phyloP scores from a whole-genome alignment of 2,113 vertebrate species.

The Sander lucioperca region DNA sequence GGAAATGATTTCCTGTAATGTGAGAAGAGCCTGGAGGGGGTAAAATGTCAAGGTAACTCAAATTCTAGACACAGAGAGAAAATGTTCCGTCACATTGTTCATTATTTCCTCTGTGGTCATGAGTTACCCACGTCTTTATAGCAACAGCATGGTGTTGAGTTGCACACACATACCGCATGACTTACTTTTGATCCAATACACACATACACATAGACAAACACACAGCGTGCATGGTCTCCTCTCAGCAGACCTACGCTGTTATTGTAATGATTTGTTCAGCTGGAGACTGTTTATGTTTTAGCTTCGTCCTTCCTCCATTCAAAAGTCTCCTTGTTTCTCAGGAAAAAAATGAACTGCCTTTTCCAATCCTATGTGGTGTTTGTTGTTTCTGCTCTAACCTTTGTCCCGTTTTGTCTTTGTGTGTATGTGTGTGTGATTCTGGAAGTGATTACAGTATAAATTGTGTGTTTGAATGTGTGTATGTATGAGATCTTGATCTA shows the following conservation, averaged over 20 bases:
- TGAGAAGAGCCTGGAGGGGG: conserved; percentile 6
- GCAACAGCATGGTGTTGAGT: conserved; percentile 43
- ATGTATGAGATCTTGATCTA: conserved; percentile 43
- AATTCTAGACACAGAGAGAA: conserved; percentile 8
- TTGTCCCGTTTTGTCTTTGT: conserved; percentile 40
- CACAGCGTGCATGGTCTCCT: conserved; percentile 39
- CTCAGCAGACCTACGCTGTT: conserved; percentile 28
- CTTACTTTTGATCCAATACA: conserved; percentile 22
- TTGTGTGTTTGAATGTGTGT: not conserved
- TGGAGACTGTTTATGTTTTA: conserved; percentile 34
- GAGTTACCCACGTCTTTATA: conserved; percentile 36
- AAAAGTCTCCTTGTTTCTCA: conserved; percentile 17
- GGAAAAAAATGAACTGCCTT: not conserved
- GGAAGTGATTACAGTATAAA: not conserved
- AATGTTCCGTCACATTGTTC: not conserved
- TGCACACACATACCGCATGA: conserved; percentile 46
- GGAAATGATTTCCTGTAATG: conserved; percentile 19
- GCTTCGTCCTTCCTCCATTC: not conserved
- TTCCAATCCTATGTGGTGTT: conserved; percentile 37
- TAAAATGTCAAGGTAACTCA: conserved; percentile 30
- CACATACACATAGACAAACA: conserved; percentile 19
- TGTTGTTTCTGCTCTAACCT: conserved; percentile 58
- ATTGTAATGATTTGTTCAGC: conserved; percentile 43
- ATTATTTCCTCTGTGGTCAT: conserved; percentile 31
- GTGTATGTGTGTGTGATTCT: conserved; percentile 21